These are phyloP conservation scores for Australoheros facetus DNA, from an alignment of 2,797 vertebrate species.

Conservation along the genomic window DNA sequence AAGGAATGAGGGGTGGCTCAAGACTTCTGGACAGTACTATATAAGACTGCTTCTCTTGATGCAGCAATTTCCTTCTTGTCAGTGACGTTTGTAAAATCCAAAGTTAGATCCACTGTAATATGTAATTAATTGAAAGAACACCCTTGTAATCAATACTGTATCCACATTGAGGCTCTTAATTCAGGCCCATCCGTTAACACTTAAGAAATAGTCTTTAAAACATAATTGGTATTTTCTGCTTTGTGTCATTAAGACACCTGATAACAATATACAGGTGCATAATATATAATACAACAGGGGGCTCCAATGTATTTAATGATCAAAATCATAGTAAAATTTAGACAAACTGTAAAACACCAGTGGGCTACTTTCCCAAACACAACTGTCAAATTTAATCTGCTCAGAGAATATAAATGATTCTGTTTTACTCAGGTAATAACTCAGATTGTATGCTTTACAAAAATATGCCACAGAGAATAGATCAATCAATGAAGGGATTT, in stretches of 20 bases:
- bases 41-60: constrained; percentile 13
- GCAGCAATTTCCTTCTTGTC: background rate
- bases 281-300: background rate
- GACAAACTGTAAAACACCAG: background rate
- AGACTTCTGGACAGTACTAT: background rate
- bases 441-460: constrained; percentile 5
- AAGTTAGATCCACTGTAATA: background rate
- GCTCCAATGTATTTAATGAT: constrained; percentile 15
- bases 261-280: background rate
- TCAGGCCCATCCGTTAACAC: background rate
- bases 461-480: background rate
- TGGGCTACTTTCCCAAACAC: constrained; percentile 11
- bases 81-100: background rate
- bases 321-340: constrained; percentile 22
- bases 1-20: background rate
- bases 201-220: background rate
- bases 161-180: constrained; percentile 18
- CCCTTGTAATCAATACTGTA: constrained; percentile 40
- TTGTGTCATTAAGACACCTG: constrained; percentile 12
- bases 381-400: constrained; percentile 1
- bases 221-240: constrained; percentile 6
- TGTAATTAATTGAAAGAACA: background rate
- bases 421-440: constrained; percentile 9
- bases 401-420: background rate
- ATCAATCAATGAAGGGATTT: constrained; percentile 28